Evolutionary conservation across 2,888 invertebrate genomes (phyloP), one percentile per base, ranked within the genome.

Genomic region (Drosophila recens): DNA sequence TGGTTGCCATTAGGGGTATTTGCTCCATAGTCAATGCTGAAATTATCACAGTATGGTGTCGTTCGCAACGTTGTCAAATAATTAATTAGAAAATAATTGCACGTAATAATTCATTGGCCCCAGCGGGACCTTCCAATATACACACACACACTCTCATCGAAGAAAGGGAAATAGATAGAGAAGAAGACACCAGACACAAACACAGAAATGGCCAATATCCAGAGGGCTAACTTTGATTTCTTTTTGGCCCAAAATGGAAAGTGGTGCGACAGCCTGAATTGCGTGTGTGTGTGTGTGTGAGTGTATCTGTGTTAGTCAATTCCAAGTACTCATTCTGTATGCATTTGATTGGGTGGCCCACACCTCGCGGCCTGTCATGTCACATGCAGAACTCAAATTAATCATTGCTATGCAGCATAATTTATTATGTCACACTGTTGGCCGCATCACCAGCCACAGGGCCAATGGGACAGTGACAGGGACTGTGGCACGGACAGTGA

Each of bases 81-180:
- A 87, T 87, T 87, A 87, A 87, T 87, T 90, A 90, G 86, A 87
- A 87, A 88, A 90, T 87, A 87, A 87, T 87, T 90, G 90, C 90
- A 79, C 72, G 84, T 74, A 90, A 90, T 87, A 90, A 87, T 90
- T 87, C 75, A 87, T 87, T 75, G 79, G 67, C 58, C 62, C 82
- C 76, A 64, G 54, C 72, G 83, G 72, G 69, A 67, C 69, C 64
- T 67, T 75, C 73, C 67, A 77, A 88, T 67, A 65, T 48, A 51
- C 17, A 51, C 33, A 58, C 63, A 58, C 15, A 57, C n/a, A 43
- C 30, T 33, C 33, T 13, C 11, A 63, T 8, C 38, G 51, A 74
- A 48, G 45, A 42, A 23, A 52, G 49, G 13, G 9, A 34, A 15
- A 62, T 33, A 42, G 40, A 71, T 45, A 49, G 27, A 63, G 51